Percentiles rank a stretch among this genome's conserved stretches.
phyloP scores from a whole-genome alignment of 2,797 vertebrate species.

The Eremophila alpestris region DNA sequence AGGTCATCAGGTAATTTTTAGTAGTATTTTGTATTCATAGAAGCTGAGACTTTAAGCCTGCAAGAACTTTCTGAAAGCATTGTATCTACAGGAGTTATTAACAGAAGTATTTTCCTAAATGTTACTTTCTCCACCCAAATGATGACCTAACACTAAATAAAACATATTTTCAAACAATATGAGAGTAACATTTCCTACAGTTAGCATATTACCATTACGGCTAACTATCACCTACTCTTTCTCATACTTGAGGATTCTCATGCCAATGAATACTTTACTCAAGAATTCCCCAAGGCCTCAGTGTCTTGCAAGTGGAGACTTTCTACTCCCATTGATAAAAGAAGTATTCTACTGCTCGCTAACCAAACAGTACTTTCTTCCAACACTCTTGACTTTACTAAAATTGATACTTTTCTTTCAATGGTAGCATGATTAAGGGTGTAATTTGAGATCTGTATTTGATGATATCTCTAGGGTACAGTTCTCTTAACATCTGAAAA shows the following conservation, averaged over 20 bases:
- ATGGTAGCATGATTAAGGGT: not conserved
- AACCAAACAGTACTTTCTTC: not conserved
- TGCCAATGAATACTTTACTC: not conserved
- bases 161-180: not conserved
- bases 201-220: not conserved
- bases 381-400: not conserved
- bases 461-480: not conserved
- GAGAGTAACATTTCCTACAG: not conserved
- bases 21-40: not conserved
- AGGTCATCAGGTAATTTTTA: not conserved
- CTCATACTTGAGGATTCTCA: not conserved
- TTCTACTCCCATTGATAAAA: not conserved
- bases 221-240: not conserved
- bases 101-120: not conserved
- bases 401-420: not conserved
- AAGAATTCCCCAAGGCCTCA: not conserved
- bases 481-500: not conserved
- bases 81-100: not conserved
- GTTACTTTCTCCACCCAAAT: not conserved
- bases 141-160: not conserved
- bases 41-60: not conserved
- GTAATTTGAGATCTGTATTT: not conserved
- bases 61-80: not conserved
- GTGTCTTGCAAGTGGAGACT: not conserved
- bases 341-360: not conserved